Evolutionary conservation across 2,113 vertebrate species (phyloP).

Genomic region (Strix uralensis): DNA sequence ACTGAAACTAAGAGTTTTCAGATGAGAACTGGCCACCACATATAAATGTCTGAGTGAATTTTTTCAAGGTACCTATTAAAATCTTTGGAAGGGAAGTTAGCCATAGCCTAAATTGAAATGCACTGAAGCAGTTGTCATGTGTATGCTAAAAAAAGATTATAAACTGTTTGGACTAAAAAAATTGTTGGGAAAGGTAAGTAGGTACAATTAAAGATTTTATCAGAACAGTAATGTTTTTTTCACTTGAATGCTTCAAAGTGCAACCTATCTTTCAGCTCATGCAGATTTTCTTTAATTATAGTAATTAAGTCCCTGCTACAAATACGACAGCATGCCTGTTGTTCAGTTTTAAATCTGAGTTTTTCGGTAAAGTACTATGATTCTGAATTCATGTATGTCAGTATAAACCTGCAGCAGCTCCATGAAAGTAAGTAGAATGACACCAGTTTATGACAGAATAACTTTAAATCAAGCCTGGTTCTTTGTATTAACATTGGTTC

Average conservation of each 20-base stretch:
- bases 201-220: neutral
- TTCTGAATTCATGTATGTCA: neutral
- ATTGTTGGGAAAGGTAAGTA: neutral
- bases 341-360: neutral
- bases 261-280: neutral
- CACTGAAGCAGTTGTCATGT: neutral
- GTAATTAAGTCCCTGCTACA: neutral
- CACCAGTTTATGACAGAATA: neutral
- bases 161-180: neutral
- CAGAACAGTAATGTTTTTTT: neutral
- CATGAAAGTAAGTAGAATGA: neutral
- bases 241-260: neutral
- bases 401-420: neutral
- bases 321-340: neutral
- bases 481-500: neutral
- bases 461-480: neutral
- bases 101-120: neutral
- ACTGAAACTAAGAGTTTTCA: neutral
- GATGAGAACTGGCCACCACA: neutral
- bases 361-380: neutral
- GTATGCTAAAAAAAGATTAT: neutral
- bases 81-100: neutral
- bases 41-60: neutral
- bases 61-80: neutral
- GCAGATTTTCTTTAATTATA: neutral